Conservation (phyloP, 2,797 vertebrate genomes). For the Macropus fuliginosus region DNA sequence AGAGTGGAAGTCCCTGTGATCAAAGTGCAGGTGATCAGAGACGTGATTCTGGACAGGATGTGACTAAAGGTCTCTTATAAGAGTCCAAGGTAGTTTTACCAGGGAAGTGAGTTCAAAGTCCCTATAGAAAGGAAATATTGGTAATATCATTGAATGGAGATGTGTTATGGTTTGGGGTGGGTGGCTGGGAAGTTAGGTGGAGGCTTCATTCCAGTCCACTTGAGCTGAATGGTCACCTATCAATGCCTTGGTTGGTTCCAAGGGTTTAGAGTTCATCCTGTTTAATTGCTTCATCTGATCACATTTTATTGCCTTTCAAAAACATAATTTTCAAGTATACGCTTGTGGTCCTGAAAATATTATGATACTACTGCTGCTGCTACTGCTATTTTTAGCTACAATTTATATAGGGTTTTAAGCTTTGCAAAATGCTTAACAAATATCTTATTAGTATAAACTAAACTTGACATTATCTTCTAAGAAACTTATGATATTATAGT, state of each 20-base stretch:
- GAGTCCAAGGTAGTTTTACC: not conserved
- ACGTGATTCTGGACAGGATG: not conserved
- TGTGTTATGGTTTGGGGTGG: not conserved
- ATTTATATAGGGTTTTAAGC: not conserved
- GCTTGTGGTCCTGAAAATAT: not conserved
- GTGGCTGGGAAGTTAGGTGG: not conserved
- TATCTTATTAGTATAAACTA: not conserved
- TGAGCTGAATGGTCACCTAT: not conserved
- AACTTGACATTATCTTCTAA: not conserved
- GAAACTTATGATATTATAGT: slow-evolving; percentile 1
- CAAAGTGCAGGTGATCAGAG: not conserved
- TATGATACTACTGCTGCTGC: not conserved
- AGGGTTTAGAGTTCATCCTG: not conserved
- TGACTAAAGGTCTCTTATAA: not conserved
- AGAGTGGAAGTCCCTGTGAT: not conserved
- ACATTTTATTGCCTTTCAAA: not conserved
- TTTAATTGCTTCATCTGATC: not conserved
- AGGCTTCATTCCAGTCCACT: not conserved
- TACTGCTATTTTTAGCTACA: not conserved
- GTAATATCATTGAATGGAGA: not conserved
- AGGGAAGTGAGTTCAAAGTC: not conserved
- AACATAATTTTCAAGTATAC: not conserved
- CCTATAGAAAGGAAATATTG: too few species aligned
- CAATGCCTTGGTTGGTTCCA: not conserved
- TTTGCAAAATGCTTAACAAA: not conserved